Evolutionary conservation across 2,113 vertebrate genomes (phyloP).

Genomic region (Dinomys branickii): DNA sequence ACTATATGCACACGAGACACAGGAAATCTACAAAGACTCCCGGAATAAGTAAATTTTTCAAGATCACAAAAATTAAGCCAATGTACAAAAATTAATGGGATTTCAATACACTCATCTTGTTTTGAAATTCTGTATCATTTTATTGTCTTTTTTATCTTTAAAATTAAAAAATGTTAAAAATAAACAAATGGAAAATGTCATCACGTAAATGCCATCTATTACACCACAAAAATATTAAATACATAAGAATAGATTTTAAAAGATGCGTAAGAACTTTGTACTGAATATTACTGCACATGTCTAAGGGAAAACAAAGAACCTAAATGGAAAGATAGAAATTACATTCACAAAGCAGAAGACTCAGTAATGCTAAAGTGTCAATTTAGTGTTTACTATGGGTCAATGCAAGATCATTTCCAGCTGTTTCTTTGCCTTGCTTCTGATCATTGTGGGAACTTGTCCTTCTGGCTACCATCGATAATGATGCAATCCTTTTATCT

Average conservation of each 20-base stretch:
- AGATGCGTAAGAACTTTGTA: neutral
- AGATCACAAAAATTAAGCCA: neutral
- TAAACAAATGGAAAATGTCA: neutral
- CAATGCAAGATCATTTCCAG: neutral
- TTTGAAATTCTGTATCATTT: no score
- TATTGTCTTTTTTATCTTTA: no score
- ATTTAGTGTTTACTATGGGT: neutral
- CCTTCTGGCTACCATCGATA: neutral
- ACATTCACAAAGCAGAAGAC: neutral
- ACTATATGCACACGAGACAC: neutral
- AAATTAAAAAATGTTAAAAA: no score
- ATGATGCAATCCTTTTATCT: neutral
- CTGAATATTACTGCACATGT: neutral
- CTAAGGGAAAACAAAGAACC: neutral
- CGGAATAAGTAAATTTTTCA: neutral
- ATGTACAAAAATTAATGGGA: neutral
- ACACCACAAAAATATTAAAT: neutral
- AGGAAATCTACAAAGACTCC: neutral
- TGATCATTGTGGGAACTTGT: neutral
- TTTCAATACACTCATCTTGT: neutral
- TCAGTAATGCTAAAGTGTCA: neutral
- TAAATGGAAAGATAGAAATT: neutral
- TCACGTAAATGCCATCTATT: neutral
- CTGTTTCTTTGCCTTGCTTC: neutral
- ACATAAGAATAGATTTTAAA: neutral